A percentile compares a stretch with the other conserved stretches of the same genome.
Conservation (phyloP, 2,888 invertebrate species). For the Sarcophaga carnaria region DNA sequence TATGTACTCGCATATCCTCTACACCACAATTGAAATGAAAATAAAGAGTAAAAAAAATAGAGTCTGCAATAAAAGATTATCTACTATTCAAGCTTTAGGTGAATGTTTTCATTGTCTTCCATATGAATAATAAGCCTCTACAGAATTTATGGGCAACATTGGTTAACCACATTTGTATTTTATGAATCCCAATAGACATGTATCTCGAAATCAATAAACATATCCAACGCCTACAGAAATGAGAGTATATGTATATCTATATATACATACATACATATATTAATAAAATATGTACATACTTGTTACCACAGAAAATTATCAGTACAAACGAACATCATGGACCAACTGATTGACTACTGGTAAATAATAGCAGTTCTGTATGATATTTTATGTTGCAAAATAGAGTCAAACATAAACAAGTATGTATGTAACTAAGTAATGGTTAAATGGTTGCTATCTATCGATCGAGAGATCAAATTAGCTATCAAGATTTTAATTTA, state of each 20-base stretch:
- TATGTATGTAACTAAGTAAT: neutral
- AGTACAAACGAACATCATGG: neutral
- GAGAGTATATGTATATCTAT: neutral
- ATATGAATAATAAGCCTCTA: constrained; percentile 82
- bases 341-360: neutral
- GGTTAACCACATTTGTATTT: constrained; percentile 78
- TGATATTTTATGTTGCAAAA: neutral
- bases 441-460: constrained; percentile 48
- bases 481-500: constrained; percentile 46
- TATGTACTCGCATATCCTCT: neutral
- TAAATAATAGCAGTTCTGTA: neutral
- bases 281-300: neutral
- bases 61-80: constrained; percentile 33
- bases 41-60: constrained; percentile 10
- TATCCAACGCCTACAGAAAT: neutral
- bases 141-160: constrained; percentile 81
- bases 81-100: constrained; percentile 50
- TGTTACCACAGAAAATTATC: neutral
- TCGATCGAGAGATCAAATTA: constrained; percentile 58
- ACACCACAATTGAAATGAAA: constrained; percentile 34
- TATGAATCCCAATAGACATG: constrained; percentile 36
- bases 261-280: neutral
- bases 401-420: neutral
- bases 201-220: constrained; percentile 12
- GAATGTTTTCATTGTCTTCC: constrained; percentile 77